Evolutionary conservation across 2,113 vertebrate species (phyloP).

Genomic region (Spilogale gracilis): DNA sequence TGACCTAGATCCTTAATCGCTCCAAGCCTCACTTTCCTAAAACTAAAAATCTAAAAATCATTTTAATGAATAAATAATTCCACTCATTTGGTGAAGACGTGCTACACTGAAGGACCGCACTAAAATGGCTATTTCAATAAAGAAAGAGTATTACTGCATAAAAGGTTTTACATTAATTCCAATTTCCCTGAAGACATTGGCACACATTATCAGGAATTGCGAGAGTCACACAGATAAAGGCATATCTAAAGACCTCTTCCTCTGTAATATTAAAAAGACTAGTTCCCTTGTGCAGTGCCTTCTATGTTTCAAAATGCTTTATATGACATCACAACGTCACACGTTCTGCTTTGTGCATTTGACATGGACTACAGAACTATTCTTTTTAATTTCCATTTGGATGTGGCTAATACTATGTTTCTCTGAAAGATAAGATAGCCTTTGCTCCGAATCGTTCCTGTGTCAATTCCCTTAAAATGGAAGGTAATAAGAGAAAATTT

Average conservation of each 20-base stretch:
- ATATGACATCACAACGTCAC: background rate
- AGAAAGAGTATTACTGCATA: background rate
- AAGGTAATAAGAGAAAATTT: slow-evolving; percentile 10
- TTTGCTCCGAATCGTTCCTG: background rate
- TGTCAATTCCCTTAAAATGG: background rate
- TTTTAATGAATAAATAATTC: slow-evolving; percentile 8
- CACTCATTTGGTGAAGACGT: background rate
- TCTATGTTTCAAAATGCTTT: background rate
- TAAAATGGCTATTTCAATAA: background rate
- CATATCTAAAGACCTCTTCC: background rate
- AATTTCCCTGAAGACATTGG: background rate
- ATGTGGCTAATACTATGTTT: background rate
- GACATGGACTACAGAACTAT: background rate
- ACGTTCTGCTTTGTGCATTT: background rate
- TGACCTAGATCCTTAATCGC: background rate
- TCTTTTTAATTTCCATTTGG: background rate
- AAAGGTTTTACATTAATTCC: background rate
- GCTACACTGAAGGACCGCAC: background rate
- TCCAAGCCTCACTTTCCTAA: background rate
- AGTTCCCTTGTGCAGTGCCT: accelerated
- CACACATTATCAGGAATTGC: accelerated
- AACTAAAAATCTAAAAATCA: slow-evolving; percentile 15
- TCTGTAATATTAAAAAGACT: background rate
- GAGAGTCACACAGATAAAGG: background rate
- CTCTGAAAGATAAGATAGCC: background rate